Conservation (phyloP, 2,797 vertebrate species). For the Octomys mimax region DNA sequence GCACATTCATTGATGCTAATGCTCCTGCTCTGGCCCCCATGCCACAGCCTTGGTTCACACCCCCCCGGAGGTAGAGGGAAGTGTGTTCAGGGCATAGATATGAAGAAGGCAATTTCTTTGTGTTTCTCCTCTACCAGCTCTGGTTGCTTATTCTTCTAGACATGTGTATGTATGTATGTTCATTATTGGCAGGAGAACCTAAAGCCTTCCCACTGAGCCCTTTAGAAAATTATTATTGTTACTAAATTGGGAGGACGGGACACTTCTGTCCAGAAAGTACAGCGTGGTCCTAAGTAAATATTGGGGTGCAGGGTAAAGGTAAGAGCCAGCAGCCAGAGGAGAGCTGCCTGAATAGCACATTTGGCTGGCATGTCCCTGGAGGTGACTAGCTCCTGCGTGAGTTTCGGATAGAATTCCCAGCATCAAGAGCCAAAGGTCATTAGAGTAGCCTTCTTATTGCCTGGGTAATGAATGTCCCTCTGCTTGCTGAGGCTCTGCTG, state of each 20-base stretch:
- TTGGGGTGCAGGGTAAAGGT: background rate
- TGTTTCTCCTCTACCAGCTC: background rate
- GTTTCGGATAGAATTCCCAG: background rate
- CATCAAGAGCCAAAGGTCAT: background rate
- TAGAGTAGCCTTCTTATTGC: slow-evolving; percentile 4
- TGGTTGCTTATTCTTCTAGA: background rate
- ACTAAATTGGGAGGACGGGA: background rate
- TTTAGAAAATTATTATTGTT: background rate
- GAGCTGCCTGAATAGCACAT: fast-evolving
- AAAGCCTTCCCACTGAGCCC: background rate
- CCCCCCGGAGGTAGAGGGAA: background rate
- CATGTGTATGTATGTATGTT: background rate
- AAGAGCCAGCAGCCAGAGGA: fast-evolving
- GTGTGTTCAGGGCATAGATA: background rate
- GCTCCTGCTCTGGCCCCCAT: background rate
- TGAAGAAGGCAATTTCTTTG: background rate
- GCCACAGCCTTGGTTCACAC: fast-evolving
- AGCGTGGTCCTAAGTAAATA: fast-evolving
- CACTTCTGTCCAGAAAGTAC: background rate
- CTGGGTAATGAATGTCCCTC: slow-evolving; percentile 40
- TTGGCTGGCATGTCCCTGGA: background rate
- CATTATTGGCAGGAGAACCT: background rate
- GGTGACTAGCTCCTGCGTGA: background rate
- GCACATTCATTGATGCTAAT: background rate
- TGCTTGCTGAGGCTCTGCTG: background rate